Evolutionary conservation across 2,888 invertebrate genomes (phyloP), one percentile per base, ranked within the genome.

Genomic region (Limnephilus rhombicus): DNA sequence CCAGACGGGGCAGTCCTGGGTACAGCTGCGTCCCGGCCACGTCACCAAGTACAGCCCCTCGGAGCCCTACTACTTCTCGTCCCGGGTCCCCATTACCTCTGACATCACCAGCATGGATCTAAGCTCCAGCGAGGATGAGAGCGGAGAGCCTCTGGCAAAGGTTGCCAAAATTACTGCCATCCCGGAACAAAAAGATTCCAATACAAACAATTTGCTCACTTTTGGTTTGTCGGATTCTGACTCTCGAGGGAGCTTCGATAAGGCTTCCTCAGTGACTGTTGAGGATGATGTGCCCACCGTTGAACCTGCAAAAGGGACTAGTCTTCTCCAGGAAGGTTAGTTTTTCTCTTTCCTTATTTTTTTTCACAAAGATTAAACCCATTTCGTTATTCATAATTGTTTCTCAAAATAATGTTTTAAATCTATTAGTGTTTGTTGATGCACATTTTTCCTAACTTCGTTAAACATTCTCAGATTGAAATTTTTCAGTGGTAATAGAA

Each of bases 21-120:
- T 89, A n/a, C 68, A 37, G n/a, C 18, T 37, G 37, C 31, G 80
- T 12, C 34, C 34, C 3, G 80, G 80, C 87, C 49, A 31, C 34
- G 34, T 45, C 5, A 31, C 24, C 80, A 29, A 68, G n/a, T 83
- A 29, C 80, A 34, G 29, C 18, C 29, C 80, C 15, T 18, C 80
- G 12, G 88, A 89, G 29, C 88, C 88, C 31, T 91, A 49, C 68
- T 13, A 82, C 18, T 89, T n/a, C 83, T 41, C 83, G 29, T n/a
- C 53, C 3, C 89, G 53, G 1, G 49, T 68, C n/a, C n/a, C 68
- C 34, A 68, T 41, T 4, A 18, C 83, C 82, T 89, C 24, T 11
- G 37, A 24, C 7, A 18, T 11, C 24, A n/a, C 18, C 37, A 89
- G 34, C 82, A 12, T 82, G n/a, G 81, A 83, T 45, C 24, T 90